Evolutionary conservation across 2,113 vertebrate genomes (phyloP).

Genomic region (Pollimyrus isidori): DNA sequence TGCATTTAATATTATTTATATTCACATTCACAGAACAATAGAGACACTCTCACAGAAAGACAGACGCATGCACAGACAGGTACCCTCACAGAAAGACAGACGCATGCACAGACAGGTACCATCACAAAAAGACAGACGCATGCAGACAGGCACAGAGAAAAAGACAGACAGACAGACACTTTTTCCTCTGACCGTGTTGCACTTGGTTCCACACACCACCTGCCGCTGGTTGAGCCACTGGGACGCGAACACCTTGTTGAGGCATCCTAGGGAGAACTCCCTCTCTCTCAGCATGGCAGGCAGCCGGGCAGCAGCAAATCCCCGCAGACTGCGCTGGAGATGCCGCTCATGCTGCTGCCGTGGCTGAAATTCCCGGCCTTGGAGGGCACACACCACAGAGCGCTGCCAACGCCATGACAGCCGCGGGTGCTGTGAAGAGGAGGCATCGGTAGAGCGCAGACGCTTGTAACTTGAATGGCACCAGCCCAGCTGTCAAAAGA

Average conservation of each 20-base stretch:
- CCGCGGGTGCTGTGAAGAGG: slow-evolving; percentile 60
- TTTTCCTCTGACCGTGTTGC: slow-evolving; percentile 81
- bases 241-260: slow-evolving; percentile 97
- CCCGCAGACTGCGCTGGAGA: slow-evolving; percentile 72
- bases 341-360: slow-evolving; percentile 77
- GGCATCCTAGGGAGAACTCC: slow-evolving; percentile 85
- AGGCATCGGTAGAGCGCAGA: slow-evolving; percentile 62
- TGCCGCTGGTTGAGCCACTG: slow-evolving; percentile 97
- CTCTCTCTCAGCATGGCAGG: slow-evolving; percentile 83
- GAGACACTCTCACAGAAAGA: not conserved
- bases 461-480: slow-evolving; percentile 60
- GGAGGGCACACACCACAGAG: slow-evolving; percentile 85
- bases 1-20: slow-evolving; percentile 11
- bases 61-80: too few relatives aligned
- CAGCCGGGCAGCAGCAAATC: slow-evolving; percentile 82
- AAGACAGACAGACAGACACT: not conserved
- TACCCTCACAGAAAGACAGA: too few relatives aligned
- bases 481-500: slow-evolving; percentile 54
- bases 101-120: too few relatives aligned
- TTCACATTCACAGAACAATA: not conserved
- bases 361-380: slow-evolving; percentile 79
- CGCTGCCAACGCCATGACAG: slow-evolving; percentile 62
- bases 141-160: too few relatives aligned
- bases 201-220: slow-evolving; percentile 97
- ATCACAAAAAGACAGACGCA: too few relatives aligned